A percentile compares a stretch with the other conserved stretches of the same genome.
phyloP scores from a whole-genome alignment of 2,113 vertebrate genomes.

The Entosphenus tridentatus region DNA sequence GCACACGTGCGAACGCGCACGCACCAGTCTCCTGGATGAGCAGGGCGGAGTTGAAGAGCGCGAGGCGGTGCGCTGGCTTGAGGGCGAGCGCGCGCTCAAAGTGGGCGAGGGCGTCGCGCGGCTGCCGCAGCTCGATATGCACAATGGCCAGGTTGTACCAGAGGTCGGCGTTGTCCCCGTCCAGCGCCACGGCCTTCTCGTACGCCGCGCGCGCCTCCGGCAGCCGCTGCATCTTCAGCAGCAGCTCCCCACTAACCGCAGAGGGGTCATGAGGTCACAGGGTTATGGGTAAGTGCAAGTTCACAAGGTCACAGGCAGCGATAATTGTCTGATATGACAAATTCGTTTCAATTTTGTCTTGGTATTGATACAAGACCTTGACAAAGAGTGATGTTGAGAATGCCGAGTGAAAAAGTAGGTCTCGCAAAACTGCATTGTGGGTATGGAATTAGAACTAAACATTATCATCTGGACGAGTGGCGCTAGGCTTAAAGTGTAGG shows the following conservation, averaged over 20 bases:
- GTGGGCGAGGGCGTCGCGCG: slow-evolving; percentile 61
- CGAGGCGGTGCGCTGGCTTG: slow-evolving; percentile 60
- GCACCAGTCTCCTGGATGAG: slow-evolving; percentile 94
- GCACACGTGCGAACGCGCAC: neutral
- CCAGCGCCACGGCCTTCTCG: slow-evolving; percentile 59
- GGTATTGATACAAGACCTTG: too few species aligned
- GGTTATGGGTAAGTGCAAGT: too few species aligned
- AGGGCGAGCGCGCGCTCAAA: slow-evolving; percentile 73
- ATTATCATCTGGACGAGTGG: too few species aligned
- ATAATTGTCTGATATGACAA: too few species aligned
- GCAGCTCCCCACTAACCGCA: slow-evolving; percentile 54
- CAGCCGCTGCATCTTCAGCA: slow-evolving; percentile 92
- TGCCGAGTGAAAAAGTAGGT: too few species aligned
- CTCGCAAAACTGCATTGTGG: too few species aligned
- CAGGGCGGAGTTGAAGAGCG: slow-evolving; percentile 77
- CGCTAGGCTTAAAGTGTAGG: too few species aligned
- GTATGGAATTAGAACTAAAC: too few species aligned
- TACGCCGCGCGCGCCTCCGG: slow-evolving; percentile 76
- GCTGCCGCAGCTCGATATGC: slow-evolving; percentile 88
- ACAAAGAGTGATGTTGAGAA: too few species aligned
- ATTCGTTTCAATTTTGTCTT: too few species aligned
- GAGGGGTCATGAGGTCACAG: too few species aligned
- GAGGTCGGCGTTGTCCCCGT: slow-evolving; percentile 66
- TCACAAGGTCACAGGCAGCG: too few species aligned
- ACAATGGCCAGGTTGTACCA: slow-evolving; percentile 99